Percentiles rank a stretch among this genome's conserved stretches.
Evolutionary conservation across 2,888 invertebrate species (phyloP).

Genomic region (Bimastos eiseni): DNA sequence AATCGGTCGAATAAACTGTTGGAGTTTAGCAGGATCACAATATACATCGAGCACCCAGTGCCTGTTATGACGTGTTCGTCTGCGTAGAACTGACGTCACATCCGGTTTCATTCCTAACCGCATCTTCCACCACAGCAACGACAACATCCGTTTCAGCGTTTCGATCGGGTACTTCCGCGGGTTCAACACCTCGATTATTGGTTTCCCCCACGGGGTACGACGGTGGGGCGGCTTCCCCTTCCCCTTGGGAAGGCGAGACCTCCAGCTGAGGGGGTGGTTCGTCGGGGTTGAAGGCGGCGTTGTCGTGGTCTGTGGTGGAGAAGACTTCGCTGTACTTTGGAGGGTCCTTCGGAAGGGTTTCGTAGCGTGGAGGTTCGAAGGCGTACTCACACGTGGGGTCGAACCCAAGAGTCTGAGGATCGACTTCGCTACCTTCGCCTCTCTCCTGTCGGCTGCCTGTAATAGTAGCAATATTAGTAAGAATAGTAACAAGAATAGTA

Average conservation of each 20-base stretch:
- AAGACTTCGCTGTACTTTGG: slow-evolving; percentile 20
- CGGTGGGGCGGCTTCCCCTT: not conserved
- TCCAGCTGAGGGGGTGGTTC: not conserved
- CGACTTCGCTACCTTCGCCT: not conserved
- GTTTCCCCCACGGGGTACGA: not conserved
- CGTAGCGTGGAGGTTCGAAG: slow-evolving; percentile 18
- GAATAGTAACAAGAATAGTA: too few species aligned
- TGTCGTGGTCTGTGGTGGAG: not conserved
- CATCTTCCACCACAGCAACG: not conserved
- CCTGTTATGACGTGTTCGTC: not conserved
- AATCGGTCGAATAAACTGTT: not conserved
- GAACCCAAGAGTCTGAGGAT: not conserved
- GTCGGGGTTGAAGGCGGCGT: not conserved
- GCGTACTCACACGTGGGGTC: slow-evolving; percentile 13
- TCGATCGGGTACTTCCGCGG: not conserved
- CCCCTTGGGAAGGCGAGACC: not conserved
- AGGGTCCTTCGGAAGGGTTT: not conserved
- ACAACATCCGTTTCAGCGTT: not conserved
- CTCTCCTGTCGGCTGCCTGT: slow-evolving; percentile 5
- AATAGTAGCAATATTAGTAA: too few species aligned
- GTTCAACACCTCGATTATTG: too few species aligned
- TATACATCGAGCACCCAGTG: not conserved
- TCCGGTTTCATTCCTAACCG: not conserved
- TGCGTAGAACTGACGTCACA: not conserved
- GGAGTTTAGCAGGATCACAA: not conserved